Percentiles rank a stretch among this genome's conserved stretches.
phyloP scores from a whole-genome alignment of 2,113 vertebrate species.

The Charina bottae region DNA sequence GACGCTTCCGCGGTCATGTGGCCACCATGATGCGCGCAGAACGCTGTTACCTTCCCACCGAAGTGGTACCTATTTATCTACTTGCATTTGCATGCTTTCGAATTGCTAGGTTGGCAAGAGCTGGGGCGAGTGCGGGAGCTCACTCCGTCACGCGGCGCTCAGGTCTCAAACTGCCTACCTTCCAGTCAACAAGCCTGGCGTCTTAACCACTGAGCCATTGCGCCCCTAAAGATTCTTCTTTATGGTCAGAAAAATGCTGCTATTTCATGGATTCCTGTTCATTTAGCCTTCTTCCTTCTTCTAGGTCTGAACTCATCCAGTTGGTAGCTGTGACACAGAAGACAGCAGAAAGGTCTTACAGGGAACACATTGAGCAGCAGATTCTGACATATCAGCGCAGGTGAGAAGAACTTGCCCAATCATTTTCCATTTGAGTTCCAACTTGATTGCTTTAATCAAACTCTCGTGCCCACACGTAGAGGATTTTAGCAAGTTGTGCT shows the following conservation, averaged over 20 bases:
- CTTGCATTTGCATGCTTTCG: no score
- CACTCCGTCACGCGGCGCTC: no score
- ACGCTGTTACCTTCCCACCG: no score
- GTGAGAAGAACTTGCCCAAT: conserved; percentile 58
- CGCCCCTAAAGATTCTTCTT: background rate
- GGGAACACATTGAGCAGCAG: conserved; percentile 92
- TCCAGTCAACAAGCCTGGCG: no score
- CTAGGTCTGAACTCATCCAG: conserved; percentile 95
- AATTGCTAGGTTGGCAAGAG: no score
- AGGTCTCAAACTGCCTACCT: no score
- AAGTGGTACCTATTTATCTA: no score
- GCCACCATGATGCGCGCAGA: no score
- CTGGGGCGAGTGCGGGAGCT: no score
- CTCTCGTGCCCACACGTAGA: background rate
- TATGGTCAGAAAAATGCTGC: background rate
- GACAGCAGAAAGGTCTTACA: conserved; percentile 86
- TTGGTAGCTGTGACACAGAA: conserved; percentile 95
- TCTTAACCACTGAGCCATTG: no score
- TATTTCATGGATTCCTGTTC: background rate
- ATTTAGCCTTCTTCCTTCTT: conserved; percentile 3
- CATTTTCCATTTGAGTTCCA: background rate
- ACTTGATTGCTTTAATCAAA: background rate
- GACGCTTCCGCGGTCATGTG: no score
- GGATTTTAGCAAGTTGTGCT: background rate
- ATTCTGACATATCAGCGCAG: conserved; percentile 94